phyloP scores from a whole-genome alignment of 2,797 vertebrate genomes.

The Trichosurus vulpecula region DNA sequence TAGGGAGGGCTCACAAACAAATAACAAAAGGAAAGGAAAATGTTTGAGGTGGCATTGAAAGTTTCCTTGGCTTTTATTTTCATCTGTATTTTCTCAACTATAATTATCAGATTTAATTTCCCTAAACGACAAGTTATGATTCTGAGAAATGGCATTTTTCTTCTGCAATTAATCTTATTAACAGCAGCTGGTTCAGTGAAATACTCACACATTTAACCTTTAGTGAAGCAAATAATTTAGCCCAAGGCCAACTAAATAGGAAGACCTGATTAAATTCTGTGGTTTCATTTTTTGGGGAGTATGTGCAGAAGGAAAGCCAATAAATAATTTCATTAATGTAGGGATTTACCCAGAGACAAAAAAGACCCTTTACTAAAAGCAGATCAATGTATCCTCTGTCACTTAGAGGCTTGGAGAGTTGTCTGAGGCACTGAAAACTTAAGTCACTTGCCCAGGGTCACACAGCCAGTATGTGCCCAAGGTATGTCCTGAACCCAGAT shows the following conservation, averaged over 20 bases:
- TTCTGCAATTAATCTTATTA: constrained; percentile 42
- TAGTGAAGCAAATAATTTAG: neutral
- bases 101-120: constrained; percentile 70
- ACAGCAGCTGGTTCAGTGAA: neutral
- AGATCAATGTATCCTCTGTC: neutral
- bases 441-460: neutral
- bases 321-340: neutral
- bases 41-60: fast-evolving
- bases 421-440: neutral
- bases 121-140: constrained; percentile 42
- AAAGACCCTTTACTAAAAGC: neutral
- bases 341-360: neutral
- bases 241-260: neutral
- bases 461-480: neutral
- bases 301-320: neutral
- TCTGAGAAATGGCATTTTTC: constrained; percentile 57
- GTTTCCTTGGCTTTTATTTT: neutral
- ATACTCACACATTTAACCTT: neutral
- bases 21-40: neutral
- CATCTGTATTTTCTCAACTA: constrained; percentile 22
- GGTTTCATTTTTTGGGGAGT: neutral
- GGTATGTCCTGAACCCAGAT: neutral
- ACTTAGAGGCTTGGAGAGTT: neutral
- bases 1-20: fast-evolving
- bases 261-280: neutral